A percentile compares a stretch with the other conserved stretches of the same genome.
phyloP scores from a whole-genome alignment of 2,888 invertebrate species.

The Sphinx pinastri region DNA sequence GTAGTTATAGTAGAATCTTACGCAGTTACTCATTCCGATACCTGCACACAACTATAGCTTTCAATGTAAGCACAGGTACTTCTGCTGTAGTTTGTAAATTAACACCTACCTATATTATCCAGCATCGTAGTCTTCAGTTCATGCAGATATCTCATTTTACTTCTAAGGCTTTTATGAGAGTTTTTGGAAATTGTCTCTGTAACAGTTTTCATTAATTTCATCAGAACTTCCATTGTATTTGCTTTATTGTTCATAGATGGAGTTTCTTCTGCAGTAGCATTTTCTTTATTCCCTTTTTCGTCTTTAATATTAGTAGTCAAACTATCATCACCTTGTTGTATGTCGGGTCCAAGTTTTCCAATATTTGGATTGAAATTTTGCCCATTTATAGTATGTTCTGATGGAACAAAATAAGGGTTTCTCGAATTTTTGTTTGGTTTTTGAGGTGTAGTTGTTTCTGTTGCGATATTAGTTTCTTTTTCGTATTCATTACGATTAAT shows the following conservation, averaged over 20 bases:
- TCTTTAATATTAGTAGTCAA: slow-evolving; percentile 5
- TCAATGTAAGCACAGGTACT: too few relatives aligned
- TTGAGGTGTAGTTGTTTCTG: slow-evolving; percentile 9
- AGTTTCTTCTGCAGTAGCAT: slow-evolving; percentile 26
- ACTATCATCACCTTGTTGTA: not conserved
- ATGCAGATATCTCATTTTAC: slow-evolving; percentile 84
- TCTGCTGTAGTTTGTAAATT: too few relatives aligned
- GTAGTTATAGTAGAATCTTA: too few relatives aligned
- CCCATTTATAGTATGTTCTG: slow-evolving; percentile 15
- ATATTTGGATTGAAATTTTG: not conserved
- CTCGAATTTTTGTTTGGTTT: slow-evolving; percentile 13
- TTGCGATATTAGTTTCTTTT: not conserved
- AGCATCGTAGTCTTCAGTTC: slow-evolving; percentile 85
- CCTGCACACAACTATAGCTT: too few relatives aligned
- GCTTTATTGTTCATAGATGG: slow-evolving; percentile 40
- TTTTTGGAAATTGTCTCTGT: slow-evolving; percentile 70
- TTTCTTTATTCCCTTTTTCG: slow-evolving; percentile 27
- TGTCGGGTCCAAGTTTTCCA: not conserved
- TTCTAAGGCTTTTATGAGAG: slow-evolving; percentile 69
- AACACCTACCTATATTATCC: slow-evolving; percentile 85
- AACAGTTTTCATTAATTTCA: slow-evolving; percentile 66
- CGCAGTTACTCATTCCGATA: too few relatives aligned
- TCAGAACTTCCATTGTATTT: slow-evolving; percentile 57
- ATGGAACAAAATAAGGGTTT: slow-evolving; percentile 24
- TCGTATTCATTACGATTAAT: not conserved